A percentile compares a stretch with the other conserved stretches of the same genome.
These are phyloP conservation scores for Rallus crepitans DNA, from an alignment of 2,797 vertebrate genomes.

Conservation along the genomic window DNA sequence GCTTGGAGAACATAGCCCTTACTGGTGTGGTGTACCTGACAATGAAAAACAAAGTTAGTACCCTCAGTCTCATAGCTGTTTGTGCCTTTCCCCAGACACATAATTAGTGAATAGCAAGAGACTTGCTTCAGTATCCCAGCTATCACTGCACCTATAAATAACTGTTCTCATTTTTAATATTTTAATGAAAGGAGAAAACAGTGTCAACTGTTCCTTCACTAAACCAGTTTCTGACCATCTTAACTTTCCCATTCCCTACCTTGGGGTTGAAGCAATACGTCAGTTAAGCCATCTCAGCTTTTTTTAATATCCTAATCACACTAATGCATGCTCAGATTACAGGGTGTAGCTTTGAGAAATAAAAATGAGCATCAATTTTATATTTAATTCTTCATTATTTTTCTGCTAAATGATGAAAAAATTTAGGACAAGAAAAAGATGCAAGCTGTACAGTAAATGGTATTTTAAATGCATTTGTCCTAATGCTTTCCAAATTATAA, in stretches of 20 bases:
- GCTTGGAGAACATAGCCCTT: not conserved
- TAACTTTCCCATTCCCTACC: not conserved
- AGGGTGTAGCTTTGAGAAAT: not conserved
- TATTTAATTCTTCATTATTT: not conserved
- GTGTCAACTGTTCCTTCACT: not conserved
- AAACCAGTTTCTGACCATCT: not conserved
- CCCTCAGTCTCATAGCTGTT: not conserved
- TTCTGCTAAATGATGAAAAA: not conserved
- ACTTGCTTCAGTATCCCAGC: not conserved
- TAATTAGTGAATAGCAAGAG: not conserved
- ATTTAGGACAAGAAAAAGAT: not conserved
- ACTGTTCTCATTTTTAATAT: not conserved
- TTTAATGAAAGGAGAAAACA: not conserved
- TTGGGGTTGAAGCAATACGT: not conserved
- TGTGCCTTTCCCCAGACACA: not conserved
- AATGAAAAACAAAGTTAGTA: not conserved
- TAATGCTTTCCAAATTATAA: not conserved
- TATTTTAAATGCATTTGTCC: not conserved
- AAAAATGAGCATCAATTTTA: not conserved
- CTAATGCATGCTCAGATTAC: not conserved
- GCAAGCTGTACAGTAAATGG: not conserved
- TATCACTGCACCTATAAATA: not conserved
- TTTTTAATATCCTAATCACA: not conserved
- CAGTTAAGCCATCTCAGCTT: not conserved
- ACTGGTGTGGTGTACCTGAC: rapidly evolving